Percentiles rank a stretch among this genome's conserved stretches.
Conservation (phyloP, 2,888 invertebrate genomes). For the Eugnorisma glareosa region DNA sequence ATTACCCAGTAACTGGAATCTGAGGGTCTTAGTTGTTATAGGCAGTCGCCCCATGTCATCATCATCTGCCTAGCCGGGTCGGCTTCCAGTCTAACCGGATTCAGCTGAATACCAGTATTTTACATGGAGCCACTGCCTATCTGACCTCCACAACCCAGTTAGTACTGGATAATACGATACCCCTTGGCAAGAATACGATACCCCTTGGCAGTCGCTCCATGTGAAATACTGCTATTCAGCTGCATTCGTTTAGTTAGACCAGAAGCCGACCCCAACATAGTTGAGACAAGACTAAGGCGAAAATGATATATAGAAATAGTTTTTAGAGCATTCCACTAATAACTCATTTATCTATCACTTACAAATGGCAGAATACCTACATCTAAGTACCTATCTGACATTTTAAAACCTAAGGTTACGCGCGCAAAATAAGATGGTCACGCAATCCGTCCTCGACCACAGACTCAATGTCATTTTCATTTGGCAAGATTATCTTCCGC, state of each 20-base stretch:
- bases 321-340: neutral
- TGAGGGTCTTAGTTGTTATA: neutral
- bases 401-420: slow-evolving; percentile 61
- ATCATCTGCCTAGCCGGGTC: no score
- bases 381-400: slow-evolving; percentile 46
- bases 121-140: no score
- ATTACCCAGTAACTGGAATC: neutral
- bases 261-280: neutral
- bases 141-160: no score
- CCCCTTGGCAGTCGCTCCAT: neutral
- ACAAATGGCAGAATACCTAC: slow-evolving; percentile 11
- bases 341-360: slow-evolving; percentile 4
- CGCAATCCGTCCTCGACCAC: slow-evolving; percentile 53
- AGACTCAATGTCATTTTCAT: slow-evolving; percentile 74
- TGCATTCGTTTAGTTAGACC: neutral
- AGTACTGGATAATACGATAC: no score
- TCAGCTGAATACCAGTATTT: no score
- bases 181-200: no score
- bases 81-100: no score
- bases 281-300: neutral
- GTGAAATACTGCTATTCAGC: neutral
- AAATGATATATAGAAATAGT: neutral
- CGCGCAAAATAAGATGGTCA: slow-evolving; percentile 60
- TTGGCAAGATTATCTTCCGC: slow-evolving; percentile 76
- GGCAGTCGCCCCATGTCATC: neutral